Evolutionary conservation across 2,797 vertebrate species (phyloP).

Genomic region (Chelonia mydas): DNA sequence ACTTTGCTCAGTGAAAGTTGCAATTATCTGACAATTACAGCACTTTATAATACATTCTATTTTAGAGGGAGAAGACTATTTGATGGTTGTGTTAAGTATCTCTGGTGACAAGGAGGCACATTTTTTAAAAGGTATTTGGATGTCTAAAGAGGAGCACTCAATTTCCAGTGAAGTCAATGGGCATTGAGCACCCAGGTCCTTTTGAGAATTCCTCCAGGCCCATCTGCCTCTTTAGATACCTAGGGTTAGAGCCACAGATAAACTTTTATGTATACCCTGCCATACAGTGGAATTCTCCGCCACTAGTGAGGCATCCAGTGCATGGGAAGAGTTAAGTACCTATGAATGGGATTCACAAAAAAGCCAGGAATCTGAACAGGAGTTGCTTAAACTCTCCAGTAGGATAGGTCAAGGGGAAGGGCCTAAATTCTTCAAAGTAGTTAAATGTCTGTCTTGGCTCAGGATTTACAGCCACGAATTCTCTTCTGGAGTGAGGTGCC

Average conservation of each 20-base stretch:
- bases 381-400: not conserved
- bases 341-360: not conserved
- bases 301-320: not conserved
- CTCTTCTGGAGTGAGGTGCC: not conserved
- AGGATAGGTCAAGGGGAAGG: not conserved
- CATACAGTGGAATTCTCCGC: not conserved
- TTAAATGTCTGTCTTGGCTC: not conserved
- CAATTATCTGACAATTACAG: not conserved
- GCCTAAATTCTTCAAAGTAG: not conserved
- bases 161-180: not conserved
- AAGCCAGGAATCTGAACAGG: not conserved
- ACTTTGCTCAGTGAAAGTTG: not conserved
- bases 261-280: not conserved
- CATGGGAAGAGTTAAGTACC: not conserved
- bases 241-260: not conserved
- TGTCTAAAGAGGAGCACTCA: not conserved
- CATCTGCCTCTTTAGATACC: not conserved
- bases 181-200: not conserved
- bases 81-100: not conserved
- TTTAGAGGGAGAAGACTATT: not conserved
- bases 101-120: not conserved
- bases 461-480: not conserved
- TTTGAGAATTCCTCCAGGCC: not conserved
- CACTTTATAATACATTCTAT: not conserved
- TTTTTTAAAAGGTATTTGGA: not conserved